Evolutionary conservation across 2,113 vertebrate genomes (phyloP).

Genomic region (Jacana jacana): DNA sequence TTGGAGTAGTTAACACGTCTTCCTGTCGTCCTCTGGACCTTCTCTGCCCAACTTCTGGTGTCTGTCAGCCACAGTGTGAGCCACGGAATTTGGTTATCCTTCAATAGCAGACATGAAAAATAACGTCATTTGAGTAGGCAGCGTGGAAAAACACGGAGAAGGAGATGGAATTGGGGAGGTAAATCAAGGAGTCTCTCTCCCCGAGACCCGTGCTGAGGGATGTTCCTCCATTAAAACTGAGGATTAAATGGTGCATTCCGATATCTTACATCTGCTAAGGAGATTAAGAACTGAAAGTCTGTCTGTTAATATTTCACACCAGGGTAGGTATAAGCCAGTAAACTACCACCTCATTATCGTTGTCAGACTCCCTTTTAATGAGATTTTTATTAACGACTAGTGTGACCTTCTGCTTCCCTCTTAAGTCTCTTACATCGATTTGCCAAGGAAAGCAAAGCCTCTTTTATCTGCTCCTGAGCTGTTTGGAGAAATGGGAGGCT

Average conservation of each 20-base stretch:
- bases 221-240: slow-evolving; percentile 18
- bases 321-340: slow-evolving; percentile 51
- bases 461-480: neutral
- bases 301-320: slow-evolving; percentile 64
- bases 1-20: neutral
- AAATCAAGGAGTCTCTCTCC: neutral
- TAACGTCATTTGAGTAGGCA: neutral
- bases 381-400: slow-evolving; percentile 66
- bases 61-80: neutral
- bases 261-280: slow-evolving; percentile 66
- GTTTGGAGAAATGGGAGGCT: neutral
- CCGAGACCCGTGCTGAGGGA: neutral
- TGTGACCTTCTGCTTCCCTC: slow-evolving; percentile 55
- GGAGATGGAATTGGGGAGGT: neutral
- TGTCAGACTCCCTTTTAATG: slow-evolving; percentile 55
- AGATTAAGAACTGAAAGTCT: slow-evolving; percentile 54
- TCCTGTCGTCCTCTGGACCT: neutral
- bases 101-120: slow-evolving; percentile 20
- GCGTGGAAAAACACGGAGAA: neutral
- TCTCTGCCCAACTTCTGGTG: neutral
- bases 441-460: slow-evolving; percentile 37
- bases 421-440: slow-evolving; percentile 35
- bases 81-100: neutral
- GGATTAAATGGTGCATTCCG: slow-evolving; percentile 51
- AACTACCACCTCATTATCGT: slow-evolving; percentile 55